Evolutionary conservation across 1,140 invertebrate genomes (phyloP).

Genomic region (Rhopalosiphum padi): DNA sequence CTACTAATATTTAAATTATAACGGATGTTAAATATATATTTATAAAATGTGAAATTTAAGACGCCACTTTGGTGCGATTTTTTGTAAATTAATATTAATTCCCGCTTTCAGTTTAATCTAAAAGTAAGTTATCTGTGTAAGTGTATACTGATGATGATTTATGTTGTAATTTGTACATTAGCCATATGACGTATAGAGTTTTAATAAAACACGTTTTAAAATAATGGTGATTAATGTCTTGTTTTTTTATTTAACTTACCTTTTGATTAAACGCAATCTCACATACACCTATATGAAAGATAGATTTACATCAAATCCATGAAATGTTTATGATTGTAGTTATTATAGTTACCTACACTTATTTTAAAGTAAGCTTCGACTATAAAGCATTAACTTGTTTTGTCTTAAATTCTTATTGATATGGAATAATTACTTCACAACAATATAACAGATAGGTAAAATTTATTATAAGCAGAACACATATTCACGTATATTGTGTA

Average conservation of each 20-base stretch:
- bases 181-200: neutral
- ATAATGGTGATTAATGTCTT: neutral
- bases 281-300: neutral
- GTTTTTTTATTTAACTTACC: neutral
- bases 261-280: neutral
- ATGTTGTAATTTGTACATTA: neutral
- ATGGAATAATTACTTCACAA: neutral
- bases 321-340: neutral
- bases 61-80: neutral
- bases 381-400: neutral
- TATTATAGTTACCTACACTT: no score
- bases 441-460: neutral
- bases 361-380: neutral
- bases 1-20: neutral
- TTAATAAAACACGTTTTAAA: neutral
- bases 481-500: neutral
- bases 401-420: neutral
- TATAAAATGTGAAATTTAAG: constrained; percentile 17
- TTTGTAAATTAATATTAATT: neutral
- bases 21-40: neutral
- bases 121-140: neutral
- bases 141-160: neutral
- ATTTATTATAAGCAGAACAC: neutral
- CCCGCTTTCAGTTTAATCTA: neutral
- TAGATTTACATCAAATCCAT: neutral